Percentiles rank a stretch among this genome's conserved stretches.
phyloP scores from a whole-genome alignment of 2,797 vertebrate species.

The Malurus leucopterus region DNA sequence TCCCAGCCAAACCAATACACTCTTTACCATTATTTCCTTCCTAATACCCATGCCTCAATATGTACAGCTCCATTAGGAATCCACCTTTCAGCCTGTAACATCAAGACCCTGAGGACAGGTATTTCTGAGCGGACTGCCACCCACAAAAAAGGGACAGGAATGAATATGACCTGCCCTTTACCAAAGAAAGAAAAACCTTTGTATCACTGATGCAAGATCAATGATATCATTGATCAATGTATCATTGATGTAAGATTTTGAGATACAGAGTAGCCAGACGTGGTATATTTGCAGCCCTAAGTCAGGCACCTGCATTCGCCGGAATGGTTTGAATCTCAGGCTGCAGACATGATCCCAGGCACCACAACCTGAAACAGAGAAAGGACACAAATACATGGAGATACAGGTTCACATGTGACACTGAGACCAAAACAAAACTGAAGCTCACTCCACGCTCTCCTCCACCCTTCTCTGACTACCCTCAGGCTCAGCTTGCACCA shows the following conservation, averaged over 20 bases:
- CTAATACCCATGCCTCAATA: background rate
- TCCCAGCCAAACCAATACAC: background rate
- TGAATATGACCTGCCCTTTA: background rate
- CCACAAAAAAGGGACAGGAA: background rate
- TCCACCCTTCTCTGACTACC: background rate
- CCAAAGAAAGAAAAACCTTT: background rate
- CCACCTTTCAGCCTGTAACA: background rate
- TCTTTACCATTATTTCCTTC: background rate
- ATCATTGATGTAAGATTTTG: background rate
- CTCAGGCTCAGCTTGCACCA: background rate
- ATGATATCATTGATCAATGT: too few relatives aligned
- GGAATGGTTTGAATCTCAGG: slow-evolving; percentile 89
- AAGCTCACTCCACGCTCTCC: background rate
- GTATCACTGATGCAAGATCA: background rate
- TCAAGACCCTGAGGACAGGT: background rate
- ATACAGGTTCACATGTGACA: background rate
- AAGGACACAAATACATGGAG: background rate
- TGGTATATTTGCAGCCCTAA: background rate
- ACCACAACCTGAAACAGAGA: slow-evolving; percentile 82
- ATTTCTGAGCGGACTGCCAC: background rate
- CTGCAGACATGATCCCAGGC: slow-evolving; percentile 90
- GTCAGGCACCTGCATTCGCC: slow-evolving; percentile 89
- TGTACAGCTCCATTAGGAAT: background rate
- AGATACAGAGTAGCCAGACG: background rate
- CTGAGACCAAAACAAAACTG: background rate